These are phyloP conservation scores for Heteronetta atricapilla DNA, from an alignment of 2,113 vertebrate species.

Conservation along the genomic window DNA sequence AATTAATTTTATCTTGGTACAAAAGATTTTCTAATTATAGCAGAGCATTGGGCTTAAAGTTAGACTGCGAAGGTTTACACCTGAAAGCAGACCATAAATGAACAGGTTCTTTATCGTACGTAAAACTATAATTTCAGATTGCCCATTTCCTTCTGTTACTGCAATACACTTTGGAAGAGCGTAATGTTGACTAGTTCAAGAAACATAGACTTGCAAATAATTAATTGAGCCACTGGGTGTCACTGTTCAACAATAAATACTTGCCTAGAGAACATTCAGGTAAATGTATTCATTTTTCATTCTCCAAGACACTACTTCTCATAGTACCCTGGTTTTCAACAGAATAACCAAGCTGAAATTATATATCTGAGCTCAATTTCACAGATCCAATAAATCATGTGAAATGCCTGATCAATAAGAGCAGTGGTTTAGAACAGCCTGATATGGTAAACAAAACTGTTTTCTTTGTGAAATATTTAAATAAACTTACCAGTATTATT, in stretches of 20 bases:
- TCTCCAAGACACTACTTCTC: background rate
- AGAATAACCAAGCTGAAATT: background rate
- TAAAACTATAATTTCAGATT: background rate
- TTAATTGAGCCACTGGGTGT: constrained; percentile 35
- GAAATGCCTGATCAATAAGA: background rate
- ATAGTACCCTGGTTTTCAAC: background rate
- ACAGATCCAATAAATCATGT: background rate
- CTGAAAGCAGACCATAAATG: background rate
- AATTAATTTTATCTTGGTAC: background rate
- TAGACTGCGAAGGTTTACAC: background rate
- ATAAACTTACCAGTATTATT: background rate
- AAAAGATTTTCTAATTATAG: constrained; percentile 1
- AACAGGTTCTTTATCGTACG: background rate
- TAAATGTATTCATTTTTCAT: background rate
- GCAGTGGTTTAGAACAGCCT: background rate
- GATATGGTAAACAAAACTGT: background rate
- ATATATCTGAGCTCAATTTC: background rate
- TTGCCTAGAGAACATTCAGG: background rate
- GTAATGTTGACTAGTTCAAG: background rate
- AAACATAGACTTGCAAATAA: background rate
- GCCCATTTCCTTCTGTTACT: background rate
- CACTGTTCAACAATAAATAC: constrained; percentile 19
- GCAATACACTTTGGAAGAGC: background rate
- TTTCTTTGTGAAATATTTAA: background rate
- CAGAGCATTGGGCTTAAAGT: background rate